Evolutionary conservation across 1,140 invertebrate species (phyloP).

Genomic region (Archivesica marissinica): DNA sequence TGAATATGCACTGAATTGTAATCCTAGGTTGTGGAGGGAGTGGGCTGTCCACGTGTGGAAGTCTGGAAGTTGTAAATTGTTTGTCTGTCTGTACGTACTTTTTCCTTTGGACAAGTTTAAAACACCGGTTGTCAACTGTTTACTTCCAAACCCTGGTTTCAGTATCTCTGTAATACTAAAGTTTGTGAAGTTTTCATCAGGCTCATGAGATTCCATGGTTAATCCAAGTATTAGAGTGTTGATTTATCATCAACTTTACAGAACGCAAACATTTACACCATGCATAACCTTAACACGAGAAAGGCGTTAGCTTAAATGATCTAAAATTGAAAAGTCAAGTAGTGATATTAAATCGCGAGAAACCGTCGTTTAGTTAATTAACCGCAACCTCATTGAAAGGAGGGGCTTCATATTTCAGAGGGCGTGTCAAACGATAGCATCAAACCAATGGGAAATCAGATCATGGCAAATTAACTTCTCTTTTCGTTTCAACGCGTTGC

Average conservation of each 20-base stretch:
- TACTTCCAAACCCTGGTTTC: conserved; percentile 71
- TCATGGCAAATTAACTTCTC: not conserved
- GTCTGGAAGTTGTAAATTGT: not conserved
- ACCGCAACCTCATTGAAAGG: conserved; percentile 1
- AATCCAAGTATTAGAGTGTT: not conserved
- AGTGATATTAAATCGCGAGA: conserved; percentile 33
- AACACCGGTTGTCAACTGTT: conserved; percentile 32
- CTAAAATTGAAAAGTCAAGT: conserved; percentile 63
- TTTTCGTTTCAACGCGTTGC: no score
- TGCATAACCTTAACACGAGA: not conserved
- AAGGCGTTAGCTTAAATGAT: conserved; percentile 35
- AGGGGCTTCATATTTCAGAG: not conserved
- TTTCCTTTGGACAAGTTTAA: conserved; percentile 36
- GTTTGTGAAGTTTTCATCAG: conserved; percentile 64
- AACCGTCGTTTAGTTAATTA: conserved; percentile 39
- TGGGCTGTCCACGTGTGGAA: conserved; percentile 29
- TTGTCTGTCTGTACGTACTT: not conserved
- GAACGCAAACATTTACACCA: conserved; percentile 1
- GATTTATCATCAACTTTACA: not conserved
- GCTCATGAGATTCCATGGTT: conserved; percentile 26
- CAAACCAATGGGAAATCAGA: conserved; percentile 25
- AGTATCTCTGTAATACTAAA: conserved; percentile 76
- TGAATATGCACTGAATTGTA: conserved; percentile 38
- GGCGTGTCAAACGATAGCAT: not conserved
- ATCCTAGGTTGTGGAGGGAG: not conserved